These are phyloP conservation scores for Oreochromis grahami DNA, from an alignment of 2,797 vertebrate genomes.

Conservation along the genomic window DNA sequence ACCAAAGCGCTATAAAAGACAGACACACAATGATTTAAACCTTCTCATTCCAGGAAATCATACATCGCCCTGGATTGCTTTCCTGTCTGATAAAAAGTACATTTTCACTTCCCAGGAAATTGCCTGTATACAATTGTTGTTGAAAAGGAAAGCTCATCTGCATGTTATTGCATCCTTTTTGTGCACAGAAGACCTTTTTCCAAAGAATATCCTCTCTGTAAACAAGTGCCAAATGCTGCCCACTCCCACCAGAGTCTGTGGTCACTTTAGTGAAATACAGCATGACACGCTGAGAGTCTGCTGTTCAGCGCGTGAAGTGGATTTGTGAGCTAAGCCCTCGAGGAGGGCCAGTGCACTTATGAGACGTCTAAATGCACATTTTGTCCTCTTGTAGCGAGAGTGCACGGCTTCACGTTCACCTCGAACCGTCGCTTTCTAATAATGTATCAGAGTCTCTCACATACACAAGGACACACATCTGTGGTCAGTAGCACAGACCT, in stretches of 20 bases:
- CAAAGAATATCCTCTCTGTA: not conserved
- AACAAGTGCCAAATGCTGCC: not conserved
- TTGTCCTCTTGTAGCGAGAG: not conserved
- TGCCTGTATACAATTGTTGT: conserved; percentile 1
- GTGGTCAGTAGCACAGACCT: conserved; percentile 70
- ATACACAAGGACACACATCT: conserved; percentile 31
- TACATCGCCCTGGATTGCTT: conserved; percentile 11
- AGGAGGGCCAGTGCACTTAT: not conserved
- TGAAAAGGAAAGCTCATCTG: conserved; percentile 79
- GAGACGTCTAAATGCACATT: not conserved
- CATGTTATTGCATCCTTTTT: conserved; percentile 70
- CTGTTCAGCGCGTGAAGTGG: not conserved
- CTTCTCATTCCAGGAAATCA: conserved; percentile 18
- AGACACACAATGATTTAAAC: conserved; percentile 9
- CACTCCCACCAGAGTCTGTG: not conserved
- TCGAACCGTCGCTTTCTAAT: not conserved
- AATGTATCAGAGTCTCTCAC: not conserved
- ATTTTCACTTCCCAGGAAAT: conserved; percentile 14
- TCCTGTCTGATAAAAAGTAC: conserved; percentile 20
- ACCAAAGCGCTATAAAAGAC: not conserved
- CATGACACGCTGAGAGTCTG: not conserved
- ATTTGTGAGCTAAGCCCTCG: not conserved
- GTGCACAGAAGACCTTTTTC: not conserved
- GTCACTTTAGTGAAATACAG: not conserved
- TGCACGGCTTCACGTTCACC: not conserved